These are phyloP conservation scores for Thamnophis sirtalis DNA, from an alignment of 2,113 vertebrate genomes.

Conservation along the genomic window DNA sequence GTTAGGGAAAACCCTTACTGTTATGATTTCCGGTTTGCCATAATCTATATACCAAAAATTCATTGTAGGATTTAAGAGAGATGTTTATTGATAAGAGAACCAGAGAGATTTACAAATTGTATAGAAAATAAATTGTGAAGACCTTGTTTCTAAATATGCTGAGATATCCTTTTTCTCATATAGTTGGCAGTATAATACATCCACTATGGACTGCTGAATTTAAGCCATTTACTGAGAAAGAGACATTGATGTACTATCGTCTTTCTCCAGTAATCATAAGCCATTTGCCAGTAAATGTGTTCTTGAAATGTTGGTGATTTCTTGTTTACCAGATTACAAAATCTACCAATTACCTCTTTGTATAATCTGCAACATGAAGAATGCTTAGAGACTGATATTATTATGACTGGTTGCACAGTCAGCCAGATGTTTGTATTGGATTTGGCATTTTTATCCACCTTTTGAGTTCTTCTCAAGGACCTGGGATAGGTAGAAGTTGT, in stretches of 20 bases:
- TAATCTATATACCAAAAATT: neutral
- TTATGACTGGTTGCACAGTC: neutral
- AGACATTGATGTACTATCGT: neutral
- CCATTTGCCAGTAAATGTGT: neutral
- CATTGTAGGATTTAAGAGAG: rapidly evolving
- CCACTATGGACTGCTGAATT: neutral
- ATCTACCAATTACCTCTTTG: neutral
- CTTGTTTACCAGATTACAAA: neutral
- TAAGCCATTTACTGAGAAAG: neutral
- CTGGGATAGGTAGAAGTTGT: neutral
- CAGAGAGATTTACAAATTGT: neutral
- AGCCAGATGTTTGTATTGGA: neutral
- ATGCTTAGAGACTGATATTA: neutral
- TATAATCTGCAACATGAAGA: slow-evolving; percentile 8
- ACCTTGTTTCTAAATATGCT: neutral
- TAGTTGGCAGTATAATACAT: neutral
- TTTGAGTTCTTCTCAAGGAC: neutral
- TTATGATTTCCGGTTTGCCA: neutral
- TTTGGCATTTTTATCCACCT: neutral
- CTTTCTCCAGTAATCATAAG: neutral
- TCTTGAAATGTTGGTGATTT: neutral
- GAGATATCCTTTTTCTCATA: neutral
- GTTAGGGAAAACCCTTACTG: neutral
- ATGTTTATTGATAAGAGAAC: neutral
- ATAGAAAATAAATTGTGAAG: neutral